Evolutionary conservation across 2,888 invertebrate genomes (phyloP), one percentile per base, ranked within the genome.

Genomic region (Platypus cylindrus): DNA sequence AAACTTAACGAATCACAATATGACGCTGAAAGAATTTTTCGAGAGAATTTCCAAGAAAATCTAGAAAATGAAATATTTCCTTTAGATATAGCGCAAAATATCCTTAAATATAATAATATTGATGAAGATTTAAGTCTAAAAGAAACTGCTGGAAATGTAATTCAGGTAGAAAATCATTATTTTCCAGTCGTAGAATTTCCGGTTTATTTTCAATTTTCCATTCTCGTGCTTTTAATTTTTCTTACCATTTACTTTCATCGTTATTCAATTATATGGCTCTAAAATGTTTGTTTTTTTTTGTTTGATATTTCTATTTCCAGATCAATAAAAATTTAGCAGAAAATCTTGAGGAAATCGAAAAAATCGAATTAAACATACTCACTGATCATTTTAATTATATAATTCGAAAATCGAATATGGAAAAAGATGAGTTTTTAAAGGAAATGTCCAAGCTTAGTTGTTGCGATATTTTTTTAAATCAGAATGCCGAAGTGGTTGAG

Each of bases 41-140:
- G n/a, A n/a, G n/a, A n/a, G n/a, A n/a, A n/a, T 3, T 59, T 62
- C 30, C 57, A 59, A 38, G 51, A 56, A 33, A 38, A 50, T 4
- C 37, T 57, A 3, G 38, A 45, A 30, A 43, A 41, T 18, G 39
- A 46, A 5, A 43, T 34, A 12, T 48, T 50, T 36, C 47, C 53
- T 9, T 36, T 43, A 40, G 50, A 55, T 34, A 37, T 56, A n/a
- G 52, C 54, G 1, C 42, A 48, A 30, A 56, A 55, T 42, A 37
- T 54, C 15, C 24, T 43, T 3, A 52, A 50, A 28, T 50, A 51
- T 31, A n/a, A n/a, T n/a, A 45, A 48, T 29, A 37, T 49, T 3
- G 48, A 53, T 24, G 33, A 43, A 8, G 46, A 48, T 5, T 24
- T 46, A n/a, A 36, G 35, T 16, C 36, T 45, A 9, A 44, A 44